Conservation (phyloP, 2,888 invertebrate genomes). For the Frankliniella fusca region DNA sequence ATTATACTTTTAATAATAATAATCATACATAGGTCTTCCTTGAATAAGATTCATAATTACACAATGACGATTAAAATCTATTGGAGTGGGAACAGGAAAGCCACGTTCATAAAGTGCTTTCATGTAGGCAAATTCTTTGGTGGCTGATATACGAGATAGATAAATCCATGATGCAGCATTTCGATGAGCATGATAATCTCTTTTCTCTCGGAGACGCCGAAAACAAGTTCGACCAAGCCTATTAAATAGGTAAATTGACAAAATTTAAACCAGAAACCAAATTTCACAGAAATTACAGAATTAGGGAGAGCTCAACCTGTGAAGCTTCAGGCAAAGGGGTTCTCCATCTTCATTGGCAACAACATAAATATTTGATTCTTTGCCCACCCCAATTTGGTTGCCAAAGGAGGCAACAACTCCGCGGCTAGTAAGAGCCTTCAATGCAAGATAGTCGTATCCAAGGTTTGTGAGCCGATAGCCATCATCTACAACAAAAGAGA, state of each 20-base stretch:
- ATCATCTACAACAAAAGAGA: constrained; percentile 64
- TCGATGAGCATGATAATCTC: constrained; percentile 93
- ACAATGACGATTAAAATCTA: constrained; percentile 92
- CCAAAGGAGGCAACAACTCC: constrained; percentile 82
- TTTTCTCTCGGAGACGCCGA: constrained; percentile 88
- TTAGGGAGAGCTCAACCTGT: constrained; percentile 54
- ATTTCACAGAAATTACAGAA: constrained; percentile 13
- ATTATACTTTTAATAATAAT: constrained; percentile 17
- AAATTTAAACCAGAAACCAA: background rate
- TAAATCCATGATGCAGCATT: constrained; percentile 93
- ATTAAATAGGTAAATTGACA: constrained; percentile 39
- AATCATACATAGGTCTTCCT: constrained; percentile 72
- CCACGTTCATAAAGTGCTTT: constrained; percentile 83
- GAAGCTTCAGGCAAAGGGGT: constrained; percentile 84
- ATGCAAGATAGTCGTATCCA: constrained; percentile 94
- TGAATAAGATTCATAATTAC: constrained; percentile 91
- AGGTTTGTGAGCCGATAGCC: constrained; percentile 92
- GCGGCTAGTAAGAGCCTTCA: constrained; percentile 78
- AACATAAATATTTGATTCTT: constrained; percentile 95
- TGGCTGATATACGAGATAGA: constrained; percentile 90
- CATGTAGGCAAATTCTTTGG: constrained; percentile 97
- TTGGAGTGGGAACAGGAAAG: constrained; percentile 92
- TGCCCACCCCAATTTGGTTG: constrained; percentile 97
- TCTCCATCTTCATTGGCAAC: constrained; percentile 76
- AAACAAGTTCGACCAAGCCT: constrained; percentile 94